These are phyloP conservation scores for Scaptomyza montana DNA, from an alignment of 1,140 invertebrate species.

Conservation along the genomic window DNA sequence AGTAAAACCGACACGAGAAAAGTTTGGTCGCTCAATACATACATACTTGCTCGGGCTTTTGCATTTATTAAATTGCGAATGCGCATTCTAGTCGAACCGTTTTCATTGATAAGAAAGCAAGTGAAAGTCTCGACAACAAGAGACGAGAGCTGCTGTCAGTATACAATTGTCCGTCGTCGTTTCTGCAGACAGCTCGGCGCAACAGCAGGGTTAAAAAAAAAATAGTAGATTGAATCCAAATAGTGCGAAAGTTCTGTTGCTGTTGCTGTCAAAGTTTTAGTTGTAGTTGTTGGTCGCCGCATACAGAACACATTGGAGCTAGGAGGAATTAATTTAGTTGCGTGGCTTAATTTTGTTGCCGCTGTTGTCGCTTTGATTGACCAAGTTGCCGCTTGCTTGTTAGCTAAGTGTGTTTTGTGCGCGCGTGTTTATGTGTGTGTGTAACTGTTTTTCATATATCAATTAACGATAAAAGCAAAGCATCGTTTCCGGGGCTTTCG, in stretches of 20 bases:
- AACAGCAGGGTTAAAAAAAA: background rate
- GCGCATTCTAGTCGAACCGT: conserved; percentile 32
- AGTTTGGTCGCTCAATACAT: background rate
- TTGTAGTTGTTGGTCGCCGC: conserved; percentile 13
- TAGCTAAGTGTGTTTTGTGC: background rate
- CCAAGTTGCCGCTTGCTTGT: conserved; percentile 19
- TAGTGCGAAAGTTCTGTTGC: conserved; percentile 30
- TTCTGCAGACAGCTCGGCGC: conserved; percentile 31
- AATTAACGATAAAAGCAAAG: conserved; percentile 44
- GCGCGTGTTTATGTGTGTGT: conserved; percentile 21
- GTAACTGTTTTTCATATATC: conserved; percentile 41
- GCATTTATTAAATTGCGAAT: conserved; percentile 24
- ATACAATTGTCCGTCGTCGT: conserved; percentile 38
- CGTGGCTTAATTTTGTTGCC: conserved; percentile 44
- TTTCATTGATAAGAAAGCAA: conserved; percentile 74
- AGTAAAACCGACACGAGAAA: conserved; percentile 4
- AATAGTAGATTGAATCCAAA: conserved; percentile 4
- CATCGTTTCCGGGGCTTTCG: conserved; percentile 42
- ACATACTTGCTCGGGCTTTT: background rate
- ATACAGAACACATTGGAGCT: conserved; percentile 33
- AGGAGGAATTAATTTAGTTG: conserved; percentile 39
- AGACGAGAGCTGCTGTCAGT: conserved; percentile 29
- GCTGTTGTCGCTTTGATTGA: conserved; percentile 31
- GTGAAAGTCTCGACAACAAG: conserved; percentile 44
- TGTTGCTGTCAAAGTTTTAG: conserved; percentile 5